These are phyloP conservation scores for Paralvinella palmiformis DNA, from an alignment of 1,140 invertebrate genomes.

Conservation along the genomic window DNA sequence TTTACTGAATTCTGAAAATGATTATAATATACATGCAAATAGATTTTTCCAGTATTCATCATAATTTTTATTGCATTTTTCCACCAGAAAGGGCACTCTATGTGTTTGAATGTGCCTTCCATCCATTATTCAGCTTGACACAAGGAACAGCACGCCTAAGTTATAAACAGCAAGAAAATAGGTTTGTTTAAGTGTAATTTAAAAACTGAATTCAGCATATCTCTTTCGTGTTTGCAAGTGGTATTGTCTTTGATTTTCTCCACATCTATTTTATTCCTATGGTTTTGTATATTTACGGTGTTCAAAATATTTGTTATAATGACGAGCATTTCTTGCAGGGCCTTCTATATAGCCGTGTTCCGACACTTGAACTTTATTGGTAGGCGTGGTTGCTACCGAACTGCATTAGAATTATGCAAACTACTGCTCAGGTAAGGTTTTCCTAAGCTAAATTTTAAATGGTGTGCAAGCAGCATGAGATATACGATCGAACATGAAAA, in stretches of 20 bases:
- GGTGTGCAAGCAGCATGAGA: too few relatives aligned
- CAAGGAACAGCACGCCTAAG: conserved; percentile 70
- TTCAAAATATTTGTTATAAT: too few relatives aligned
- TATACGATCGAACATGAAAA: too few relatives aligned
- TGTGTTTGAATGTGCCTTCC: conserved; percentile 70
- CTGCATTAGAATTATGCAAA: conserved; percentile 53
- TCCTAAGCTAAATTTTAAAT: too few relatives aligned
- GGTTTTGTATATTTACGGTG: not conserved
- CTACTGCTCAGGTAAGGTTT: conserved; percentile 45
- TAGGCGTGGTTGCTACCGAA: conserved; percentile 59
- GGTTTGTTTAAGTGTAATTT: conserved; percentile 41
- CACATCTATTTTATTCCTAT: not conserved
- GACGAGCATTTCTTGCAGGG: conserved; percentile 58
- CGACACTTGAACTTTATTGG: conserved; percentile 77
- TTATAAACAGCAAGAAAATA: conserved; percentile 78
- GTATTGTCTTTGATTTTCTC: not conserved
- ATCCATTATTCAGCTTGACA: conserved; percentile 72
- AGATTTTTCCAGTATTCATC: too few relatives aligned
- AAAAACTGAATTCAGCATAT: not conserved
- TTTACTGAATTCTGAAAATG: not conserved
- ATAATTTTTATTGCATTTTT: not conserved
- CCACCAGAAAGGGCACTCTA: conserved; percentile 65
- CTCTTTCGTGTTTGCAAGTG: not conserved
- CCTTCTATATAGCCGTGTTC: conserved; percentile 76
- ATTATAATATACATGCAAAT: not conserved